Conservation (phyloP, 2,113 vertebrate species). For the Gallinago media region DNA sequence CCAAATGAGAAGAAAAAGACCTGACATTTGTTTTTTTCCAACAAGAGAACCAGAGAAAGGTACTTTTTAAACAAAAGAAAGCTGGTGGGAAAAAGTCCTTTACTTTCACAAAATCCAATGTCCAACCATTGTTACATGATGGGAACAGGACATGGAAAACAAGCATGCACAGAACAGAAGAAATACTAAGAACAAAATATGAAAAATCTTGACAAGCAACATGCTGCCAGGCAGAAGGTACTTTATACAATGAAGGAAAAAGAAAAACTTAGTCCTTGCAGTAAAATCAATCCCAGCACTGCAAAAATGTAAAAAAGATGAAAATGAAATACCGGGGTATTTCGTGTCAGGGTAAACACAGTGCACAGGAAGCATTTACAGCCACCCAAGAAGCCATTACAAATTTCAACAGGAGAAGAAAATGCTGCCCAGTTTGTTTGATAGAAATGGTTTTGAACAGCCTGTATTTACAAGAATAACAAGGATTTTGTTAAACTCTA, state of each 20-base stretch:
- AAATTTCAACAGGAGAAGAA: background rate
- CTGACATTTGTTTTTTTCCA: background rate
- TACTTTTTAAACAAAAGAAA: background rate
- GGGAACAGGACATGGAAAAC: background rate
- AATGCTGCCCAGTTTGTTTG: background rate
- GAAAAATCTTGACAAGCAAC: background rate
- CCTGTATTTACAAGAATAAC: background rate
- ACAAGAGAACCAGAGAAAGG: background rate
- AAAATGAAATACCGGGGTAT: background rate
- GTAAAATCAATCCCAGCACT: background rate
- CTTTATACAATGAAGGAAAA: background rate
- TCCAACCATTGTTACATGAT: background rate
- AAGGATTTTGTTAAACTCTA: background rate
- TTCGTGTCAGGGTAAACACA: background rate
- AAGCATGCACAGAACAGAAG: background rate
- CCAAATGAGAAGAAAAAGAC: background rate
- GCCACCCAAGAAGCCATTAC: background rate
- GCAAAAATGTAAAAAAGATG: background rate
- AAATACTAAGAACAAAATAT: background rate
- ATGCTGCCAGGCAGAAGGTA: background rate
- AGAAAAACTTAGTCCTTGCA: background rate
- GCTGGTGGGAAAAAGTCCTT: background rate
- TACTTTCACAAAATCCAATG: background rate
- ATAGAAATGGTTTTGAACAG: background rate
- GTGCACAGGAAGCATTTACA: background rate